Evolutionary conservation across 2,113 vertebrate genomes (phyloP).

Genomic region (Emydura subglobosa): DNA sequence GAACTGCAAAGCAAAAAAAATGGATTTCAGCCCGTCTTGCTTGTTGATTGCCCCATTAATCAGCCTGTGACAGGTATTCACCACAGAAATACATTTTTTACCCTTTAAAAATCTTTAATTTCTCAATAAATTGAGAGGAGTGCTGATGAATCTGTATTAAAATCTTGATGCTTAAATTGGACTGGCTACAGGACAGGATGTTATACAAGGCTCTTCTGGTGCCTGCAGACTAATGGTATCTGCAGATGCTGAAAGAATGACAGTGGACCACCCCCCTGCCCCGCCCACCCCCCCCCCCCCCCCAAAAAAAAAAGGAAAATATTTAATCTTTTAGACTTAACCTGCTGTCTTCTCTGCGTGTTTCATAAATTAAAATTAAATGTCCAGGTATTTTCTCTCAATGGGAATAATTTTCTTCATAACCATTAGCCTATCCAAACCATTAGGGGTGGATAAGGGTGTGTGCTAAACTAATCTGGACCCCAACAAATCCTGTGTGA

Average conservation of each 20-base stretch:
- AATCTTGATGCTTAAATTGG: neutral
- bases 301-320: neutral
- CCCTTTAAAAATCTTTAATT: neutral
- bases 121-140: neutral
- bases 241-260: constrained; percentile 13
- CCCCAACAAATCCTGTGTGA: neutral
- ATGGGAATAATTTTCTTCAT: neutral
- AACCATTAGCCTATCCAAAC: neutral
- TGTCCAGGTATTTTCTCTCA: neutral
- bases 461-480: neutral
- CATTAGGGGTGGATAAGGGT: neutral
- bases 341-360: constrained; percentile 1
- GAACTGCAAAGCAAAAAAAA: neutral
- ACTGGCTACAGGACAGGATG: neutral
- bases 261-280: too few relatives aligned
- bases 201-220: neutral
- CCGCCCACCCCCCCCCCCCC: too few relatives aligned
- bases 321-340: constrained; percentile 9
- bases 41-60: neutral
- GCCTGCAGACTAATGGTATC: neutral
- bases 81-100: neutral
- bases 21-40: neutral
- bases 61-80: neutral
- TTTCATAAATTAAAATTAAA: constrained; percentile 23
- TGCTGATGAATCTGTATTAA: neutral